phyloP scores from a whole-genome alignment of 2,113 vertebrate genomes.

The Indicator maculatus region DNA sequence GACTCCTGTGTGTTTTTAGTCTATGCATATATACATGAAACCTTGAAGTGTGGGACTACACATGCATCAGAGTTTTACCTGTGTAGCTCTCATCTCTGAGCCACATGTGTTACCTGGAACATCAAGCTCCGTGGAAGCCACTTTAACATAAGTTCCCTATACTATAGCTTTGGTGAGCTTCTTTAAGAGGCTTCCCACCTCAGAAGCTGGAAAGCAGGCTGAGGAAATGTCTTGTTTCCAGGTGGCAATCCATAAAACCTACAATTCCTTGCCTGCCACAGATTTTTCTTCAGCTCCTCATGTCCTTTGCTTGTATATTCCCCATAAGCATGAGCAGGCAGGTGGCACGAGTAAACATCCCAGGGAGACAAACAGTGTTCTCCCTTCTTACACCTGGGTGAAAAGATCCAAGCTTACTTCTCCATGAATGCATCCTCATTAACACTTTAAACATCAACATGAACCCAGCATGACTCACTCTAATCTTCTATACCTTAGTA shows the following conservation, averaged over 20 bases:
- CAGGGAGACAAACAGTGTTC: neutral
- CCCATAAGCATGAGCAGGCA: neutral
- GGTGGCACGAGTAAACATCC: neutral
- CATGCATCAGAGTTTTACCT: rapidly evolving
- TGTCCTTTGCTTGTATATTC: neutral
- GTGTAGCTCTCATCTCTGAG: neutral
- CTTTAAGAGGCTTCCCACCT: neutral
- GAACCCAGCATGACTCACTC: rapidly evolving
- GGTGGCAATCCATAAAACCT: neutral
- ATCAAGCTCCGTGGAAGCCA: neutral
- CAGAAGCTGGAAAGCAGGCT: neutral
- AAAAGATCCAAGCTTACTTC: neutral
- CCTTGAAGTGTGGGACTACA: neutral
- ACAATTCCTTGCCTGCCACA: neutral
- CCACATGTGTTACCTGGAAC: neutral
- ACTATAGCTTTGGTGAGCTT: neutral
- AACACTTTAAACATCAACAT: neutral
- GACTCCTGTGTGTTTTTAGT: neutral
- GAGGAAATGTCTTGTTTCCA: neutral
- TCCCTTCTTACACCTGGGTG: rapidly evolving
- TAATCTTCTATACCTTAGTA: neutral
- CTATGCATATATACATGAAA: rapidly evolving
- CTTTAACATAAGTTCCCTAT: neutral
- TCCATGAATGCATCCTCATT: neutral
- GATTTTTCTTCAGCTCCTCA: neutral